These are phyloP conservation scores for Caenorhabditis sp. DNA, from an alignment of 2,888 invertebrate species.

Conservation along the genomic window DNA sequence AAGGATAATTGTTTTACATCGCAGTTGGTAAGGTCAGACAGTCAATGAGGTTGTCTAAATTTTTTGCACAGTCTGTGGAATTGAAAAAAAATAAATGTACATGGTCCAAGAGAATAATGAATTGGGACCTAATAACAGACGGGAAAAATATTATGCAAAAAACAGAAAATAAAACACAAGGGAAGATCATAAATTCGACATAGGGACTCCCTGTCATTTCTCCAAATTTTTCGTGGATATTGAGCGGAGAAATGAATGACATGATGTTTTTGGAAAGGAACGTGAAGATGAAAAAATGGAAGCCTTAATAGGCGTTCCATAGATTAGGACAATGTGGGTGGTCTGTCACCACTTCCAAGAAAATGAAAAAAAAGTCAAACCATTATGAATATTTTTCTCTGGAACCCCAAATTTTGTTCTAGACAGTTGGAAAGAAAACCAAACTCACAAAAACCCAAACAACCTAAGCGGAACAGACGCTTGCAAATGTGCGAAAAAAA, in stretches of 20 bases:
- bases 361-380: background rate
- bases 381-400: background rate
- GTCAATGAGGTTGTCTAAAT: too few relatives aligned
- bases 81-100: too few relatives aligned
- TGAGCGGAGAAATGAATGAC: background rate
- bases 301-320: background rate
- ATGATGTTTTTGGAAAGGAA: background rate
- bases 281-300: background rate
- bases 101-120: too few relatives aligned
- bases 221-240: background rate
- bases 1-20: constrained; percentile 4
- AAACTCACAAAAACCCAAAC: too few relatives aligned
- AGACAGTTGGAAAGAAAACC: background rate
- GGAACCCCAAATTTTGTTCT: background rate
- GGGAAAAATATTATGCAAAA: too few relatives aligned
- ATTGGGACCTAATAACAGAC: too few relatives aligned
- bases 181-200: background rate
- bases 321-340: background rate
- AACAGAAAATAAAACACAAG: too few relatives aligned
- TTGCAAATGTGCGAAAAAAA: constrained; percentile 42
- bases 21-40: too few relatives aligned
- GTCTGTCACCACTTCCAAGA: background rate
- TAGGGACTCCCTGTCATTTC: too few relatives aligned
- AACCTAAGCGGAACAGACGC: background rate
- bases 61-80: too few relatives aligned